Percentiles rank a stretch among this genome's conserved stretches.
These are phyloP conservation scores for Triplophysa yarkandensis DNA, from an alignment of 2,797 vertebrate genomes.

Conservation along the genomic window DNA sequence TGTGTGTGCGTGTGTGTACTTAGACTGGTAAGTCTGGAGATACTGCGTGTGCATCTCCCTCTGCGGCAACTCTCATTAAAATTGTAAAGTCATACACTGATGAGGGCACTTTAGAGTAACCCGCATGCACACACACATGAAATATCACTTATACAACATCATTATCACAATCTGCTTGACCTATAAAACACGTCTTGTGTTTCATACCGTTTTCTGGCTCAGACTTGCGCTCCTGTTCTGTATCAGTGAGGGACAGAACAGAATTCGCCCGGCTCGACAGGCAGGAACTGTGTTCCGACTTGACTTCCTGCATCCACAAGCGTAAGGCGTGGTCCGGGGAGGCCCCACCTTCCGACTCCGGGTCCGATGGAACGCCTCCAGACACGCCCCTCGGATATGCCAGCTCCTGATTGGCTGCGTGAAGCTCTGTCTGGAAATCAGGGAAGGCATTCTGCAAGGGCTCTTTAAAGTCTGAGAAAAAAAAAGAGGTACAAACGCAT, in stretches of 20 bases:
- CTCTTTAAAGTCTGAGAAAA: constrained; percentile 32
- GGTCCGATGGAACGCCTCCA: constrained; percentile 87
- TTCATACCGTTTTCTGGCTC: constrained; percentile 94
- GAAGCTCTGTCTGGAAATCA: constrained; percentile 55
- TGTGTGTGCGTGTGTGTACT: neutral
- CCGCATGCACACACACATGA: constrained; percentile 10
- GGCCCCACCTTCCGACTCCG: constrained; percentile 87
- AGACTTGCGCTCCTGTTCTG: constrained; percentile 96
- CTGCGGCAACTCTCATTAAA: constrained; percentile 52
- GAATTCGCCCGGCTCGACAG: constrained; percentile 96
- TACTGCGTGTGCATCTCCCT: constrained; percentile 50
- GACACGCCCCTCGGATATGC: constrained; percentile 80
- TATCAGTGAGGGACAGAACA: constrained; percentile 93
- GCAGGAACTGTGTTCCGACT: constrained; percentile 94
- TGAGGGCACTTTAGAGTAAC: constrained; percentile 44
- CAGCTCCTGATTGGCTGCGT: constrained; percentile 61
- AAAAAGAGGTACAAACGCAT: neutral
- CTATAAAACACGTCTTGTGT: constrained; percentile 13
- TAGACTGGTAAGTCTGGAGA: constrained; percentile 36
- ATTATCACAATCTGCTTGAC: constrained; percentile 26
- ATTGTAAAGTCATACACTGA: constrained; percentile 51
- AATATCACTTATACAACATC: constrained; percentile 26
- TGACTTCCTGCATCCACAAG: constrained; percentile 95
- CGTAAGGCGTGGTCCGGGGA: constrained; percentile 89
- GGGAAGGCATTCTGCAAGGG: constrained; percentile 30